These are phyloP conservation scores for Cossypha caffra DNA, from an alignment of 2,797 vertebrate species.

Conservation along the genomic window DNA sequence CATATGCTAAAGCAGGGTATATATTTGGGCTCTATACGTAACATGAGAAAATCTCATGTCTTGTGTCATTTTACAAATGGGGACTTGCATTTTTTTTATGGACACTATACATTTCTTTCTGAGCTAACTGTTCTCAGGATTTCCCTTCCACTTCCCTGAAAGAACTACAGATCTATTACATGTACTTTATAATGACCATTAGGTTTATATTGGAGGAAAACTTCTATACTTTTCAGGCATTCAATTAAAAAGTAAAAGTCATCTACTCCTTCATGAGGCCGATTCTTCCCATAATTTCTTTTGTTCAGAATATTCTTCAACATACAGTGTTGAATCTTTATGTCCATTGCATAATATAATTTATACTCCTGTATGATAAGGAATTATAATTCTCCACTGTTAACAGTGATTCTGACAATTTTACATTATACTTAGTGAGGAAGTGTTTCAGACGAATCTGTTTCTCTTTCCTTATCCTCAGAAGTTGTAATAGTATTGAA, in stretches of 20 bases:
- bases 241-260: neutral
- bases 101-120: no score
- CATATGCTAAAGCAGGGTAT: no score
- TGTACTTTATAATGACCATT: neutral
- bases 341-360: accelerated
- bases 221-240: neutral
- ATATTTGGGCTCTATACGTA: no score
- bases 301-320: accelerated
- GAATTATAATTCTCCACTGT: neutral
- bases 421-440: neutral
- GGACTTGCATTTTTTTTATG: no score
- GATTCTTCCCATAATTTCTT: neutral
- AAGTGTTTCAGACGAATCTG: neutral
- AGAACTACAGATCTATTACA: neutral
- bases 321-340: neutral
- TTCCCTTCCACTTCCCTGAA: no score
- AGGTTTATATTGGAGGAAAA: neutral
- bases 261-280: neutral
- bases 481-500: neutral
- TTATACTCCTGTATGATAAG: neutral
- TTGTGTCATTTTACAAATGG: no score
- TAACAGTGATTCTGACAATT: neutral
- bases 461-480: neutral
- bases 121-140: no score
- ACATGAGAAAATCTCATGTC: no score